Base-by-base conservation (phyloP, 2,797 vertebrate species). In the Choloepus didactylus region DNA sequence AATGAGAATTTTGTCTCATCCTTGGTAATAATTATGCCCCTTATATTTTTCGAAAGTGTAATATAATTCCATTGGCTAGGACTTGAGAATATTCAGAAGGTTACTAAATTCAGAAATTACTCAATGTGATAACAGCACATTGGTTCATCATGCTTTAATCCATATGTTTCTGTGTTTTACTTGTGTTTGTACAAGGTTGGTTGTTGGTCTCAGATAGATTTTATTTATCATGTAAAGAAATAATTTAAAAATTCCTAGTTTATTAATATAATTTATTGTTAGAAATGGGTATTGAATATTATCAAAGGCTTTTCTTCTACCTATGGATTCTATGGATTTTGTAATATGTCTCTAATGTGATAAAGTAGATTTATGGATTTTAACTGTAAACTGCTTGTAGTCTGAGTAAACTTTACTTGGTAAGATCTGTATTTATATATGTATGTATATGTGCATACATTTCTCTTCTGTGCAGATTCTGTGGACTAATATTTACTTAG, bases 181-280 rank as follows among this genome's bases (percentile, higher is more conserved):
- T 62, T 64, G 10, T 60, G 5, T 66, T 85, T 76, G 27, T 60
- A 60, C 1, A 44, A 25, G 51, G 31, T 49, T 79, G n/a, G 70
- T 3, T 75, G 6, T 66, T 90, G 0, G 7, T 59, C 87, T 92
- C 59, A 66, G 8, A 14, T 89, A 27, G 21, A 8, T 70, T 84
- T 95, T 93, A 25, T 49, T 92, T 87, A 76, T 87, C 23, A 66
- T 31, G 54, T 56, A 51, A 35, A 29, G 29, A 87, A 87, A 46
- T 62, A 44, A 64, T 51, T 72, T 72, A 31, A 67, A 69, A 93
- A 67, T 70, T 70, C 7, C 38, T 62, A 69, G 27, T 12, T 64
- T 89, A 12, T 9, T 62, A 59, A 69, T 80, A 44, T 51, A 83
- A 80, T 70, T 84, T 76, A 27, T 60, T 93, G 6, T n/a, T 87